Evolutionary conservation across 2,888 invertebrate species (phyloP).

Genomic region (Chrysolina haemoptera): DNA sequence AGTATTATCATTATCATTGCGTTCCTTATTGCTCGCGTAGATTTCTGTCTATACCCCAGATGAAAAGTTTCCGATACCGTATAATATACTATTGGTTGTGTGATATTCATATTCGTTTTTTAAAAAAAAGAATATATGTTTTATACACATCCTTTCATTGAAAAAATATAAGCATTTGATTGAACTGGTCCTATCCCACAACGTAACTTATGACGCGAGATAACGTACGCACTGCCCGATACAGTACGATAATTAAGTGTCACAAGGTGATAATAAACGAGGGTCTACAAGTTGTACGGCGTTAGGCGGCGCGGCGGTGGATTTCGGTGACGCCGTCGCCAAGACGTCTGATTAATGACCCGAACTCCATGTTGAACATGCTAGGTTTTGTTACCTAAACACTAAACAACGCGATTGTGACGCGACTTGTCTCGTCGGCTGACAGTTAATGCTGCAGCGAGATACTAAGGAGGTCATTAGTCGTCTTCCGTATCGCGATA

Average conservation of each 20-base stretch:
- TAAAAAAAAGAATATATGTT: too few species aligned
- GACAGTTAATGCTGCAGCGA: constrained; percentile 59
- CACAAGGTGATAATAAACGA: constrained; percentile 64
- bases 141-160: too few species aligned
- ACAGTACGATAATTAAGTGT: constrained; percentile 64
- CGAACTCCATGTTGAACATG: constrained; percentile 67
- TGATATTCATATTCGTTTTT: too few species aligned
- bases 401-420: constrained; percentile 64
- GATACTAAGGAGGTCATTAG: constrained; percentile 56
- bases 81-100: too few species aligned
- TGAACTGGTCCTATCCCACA: not conserved
- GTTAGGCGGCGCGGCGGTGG: constrained; percentile 40
- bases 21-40: too few species aligned
- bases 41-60: too few species aligned
- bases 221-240: constrained; percentile 55
- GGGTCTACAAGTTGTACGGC: constrained; percentile 55
- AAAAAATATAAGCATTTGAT: too few species aligned
- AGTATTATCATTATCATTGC: too few species aligned
- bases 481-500: constrained; percentile 49
- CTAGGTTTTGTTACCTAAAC: constrained; percentile 67
- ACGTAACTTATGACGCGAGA: constrained; percentile 50
- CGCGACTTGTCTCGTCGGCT: constrained; percentile 60
- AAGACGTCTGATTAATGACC: constrained; percentile 67
- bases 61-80: too few species aligned
- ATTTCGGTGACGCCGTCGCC: constrained; percentile 57